Evolutionary conservation across 2,113 vertebrate genomes (phyloP).

Genomic region (Archilochus colubris): DNA sequence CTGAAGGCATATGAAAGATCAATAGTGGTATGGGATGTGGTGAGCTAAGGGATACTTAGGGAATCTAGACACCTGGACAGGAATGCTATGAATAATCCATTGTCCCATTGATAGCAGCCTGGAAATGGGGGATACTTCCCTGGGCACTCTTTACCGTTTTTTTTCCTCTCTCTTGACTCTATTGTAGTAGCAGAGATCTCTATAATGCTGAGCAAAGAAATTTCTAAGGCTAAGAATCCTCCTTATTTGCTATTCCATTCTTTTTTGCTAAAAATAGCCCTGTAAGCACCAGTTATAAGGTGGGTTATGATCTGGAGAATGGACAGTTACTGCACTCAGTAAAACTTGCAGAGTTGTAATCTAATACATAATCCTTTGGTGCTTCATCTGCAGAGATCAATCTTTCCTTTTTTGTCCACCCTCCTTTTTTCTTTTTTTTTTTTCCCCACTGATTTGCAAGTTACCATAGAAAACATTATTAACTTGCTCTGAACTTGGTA

Average conservation of each 20-base stretch:
- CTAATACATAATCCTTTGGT: not conserved
- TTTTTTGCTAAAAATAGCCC: not conserved
- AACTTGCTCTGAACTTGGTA: not conserved
- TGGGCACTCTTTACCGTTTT: rapidly evolving
- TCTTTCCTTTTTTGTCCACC: not conserved
- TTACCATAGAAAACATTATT: conserved; percentile 4
- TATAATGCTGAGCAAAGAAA: not conserved
- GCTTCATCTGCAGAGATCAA: not conserved
- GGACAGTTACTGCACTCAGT: not conserved
- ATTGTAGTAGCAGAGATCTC: not conserved
- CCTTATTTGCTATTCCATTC: not conserved
- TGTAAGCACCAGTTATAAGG: not conserved
- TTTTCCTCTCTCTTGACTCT: not conserved
- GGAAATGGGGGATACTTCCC: not conserved
- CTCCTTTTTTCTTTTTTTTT: not conserved
- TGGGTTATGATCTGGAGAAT: not conserved
- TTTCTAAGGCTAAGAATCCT: not conserved
- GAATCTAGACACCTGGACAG: not conserved
- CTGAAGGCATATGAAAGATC: not conserved
- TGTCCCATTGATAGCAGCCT: not conserved
- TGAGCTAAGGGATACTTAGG: not conserved
- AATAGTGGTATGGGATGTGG: not conserved
- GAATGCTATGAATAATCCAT: not conserved
- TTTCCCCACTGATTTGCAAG: not conserved
- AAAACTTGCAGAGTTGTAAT: not conserved